Conservation (phyloP, 2,797 vertebrate genomes). For the Sarcoramphus papa region DNA sequence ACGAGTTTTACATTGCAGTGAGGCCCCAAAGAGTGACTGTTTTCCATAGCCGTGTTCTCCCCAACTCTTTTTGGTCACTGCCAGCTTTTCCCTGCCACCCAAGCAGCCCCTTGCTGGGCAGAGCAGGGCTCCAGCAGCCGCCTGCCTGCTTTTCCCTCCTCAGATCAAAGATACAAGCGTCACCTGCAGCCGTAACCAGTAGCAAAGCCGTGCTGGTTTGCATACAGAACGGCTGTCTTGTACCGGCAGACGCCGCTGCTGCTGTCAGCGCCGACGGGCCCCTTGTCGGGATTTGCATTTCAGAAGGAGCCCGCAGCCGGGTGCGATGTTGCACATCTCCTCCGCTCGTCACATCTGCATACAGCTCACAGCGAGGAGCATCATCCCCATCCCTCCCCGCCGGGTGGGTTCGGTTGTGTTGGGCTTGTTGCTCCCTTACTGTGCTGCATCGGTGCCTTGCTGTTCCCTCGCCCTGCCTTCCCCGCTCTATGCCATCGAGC, state of each 20-base stretch:
- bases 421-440: background rate
- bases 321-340: background rate
- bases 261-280: background rate
- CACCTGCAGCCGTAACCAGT: background rate
- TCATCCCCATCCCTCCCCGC: background rate
- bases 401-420: background rate
- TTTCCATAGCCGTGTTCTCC: background rate
- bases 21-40: background rate
- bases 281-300: background rate
- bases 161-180: background rate
- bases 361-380: background rate
- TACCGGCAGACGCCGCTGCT: background rate
- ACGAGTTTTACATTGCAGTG: background rate
- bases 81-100: background rate
- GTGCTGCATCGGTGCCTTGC: accelerated
- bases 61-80: background rate
- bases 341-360: background rate
- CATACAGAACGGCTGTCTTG: background rate
- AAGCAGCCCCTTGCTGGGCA: background rate
- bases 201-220: background rate
- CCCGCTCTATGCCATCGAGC: accelerated
- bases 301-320: background rate
- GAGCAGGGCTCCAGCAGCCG: background rate
- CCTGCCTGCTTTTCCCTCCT: background rate
- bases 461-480: accelerated